These are phyloP conservation scores for Selene dorsalis DNA, from an alignment of 2,797 vertebrate species.

Conservation along the genomic window DNA sequence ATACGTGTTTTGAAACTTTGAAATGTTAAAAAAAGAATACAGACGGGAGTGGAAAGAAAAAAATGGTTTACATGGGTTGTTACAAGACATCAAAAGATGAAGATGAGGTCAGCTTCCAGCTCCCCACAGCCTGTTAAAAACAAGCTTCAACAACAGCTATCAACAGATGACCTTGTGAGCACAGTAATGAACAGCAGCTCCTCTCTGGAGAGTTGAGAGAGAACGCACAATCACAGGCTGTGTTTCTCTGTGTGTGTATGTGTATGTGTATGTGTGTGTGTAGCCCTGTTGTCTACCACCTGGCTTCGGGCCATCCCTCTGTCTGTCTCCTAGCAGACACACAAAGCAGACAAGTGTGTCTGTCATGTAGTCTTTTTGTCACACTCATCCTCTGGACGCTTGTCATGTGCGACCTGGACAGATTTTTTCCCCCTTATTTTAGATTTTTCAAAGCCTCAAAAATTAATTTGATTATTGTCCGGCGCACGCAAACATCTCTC, in stretches of 20 bases:
- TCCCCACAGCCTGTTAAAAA: not conserved
- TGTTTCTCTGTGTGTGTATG: constrained; percentile 26
- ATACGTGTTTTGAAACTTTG: not conserved
- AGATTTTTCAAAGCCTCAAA: not conserved
- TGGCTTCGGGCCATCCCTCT: not conserved
- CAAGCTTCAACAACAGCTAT: constrained; percentile 16
- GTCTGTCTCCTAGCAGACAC: not conserved
- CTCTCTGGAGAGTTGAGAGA: constrained; percentile 22
- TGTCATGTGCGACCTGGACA: constrained; percentile 9
- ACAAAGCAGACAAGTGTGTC: constrained; percentile 6
- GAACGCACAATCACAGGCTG: constrained; percentile 29
- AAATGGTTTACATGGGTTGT: not conserved
- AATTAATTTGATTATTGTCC: constrained; percentile 10
- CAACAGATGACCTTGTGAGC: constrained; percentile 19
- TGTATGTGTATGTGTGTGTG: constrained; percentile 27
- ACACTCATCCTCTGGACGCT: constrained; percentile 3
- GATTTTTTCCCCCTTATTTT: constrained; percentile 1
- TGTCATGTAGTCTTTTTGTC: constrained; percentile 6
- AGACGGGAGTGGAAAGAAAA: no score
- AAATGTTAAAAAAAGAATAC: not conserved
- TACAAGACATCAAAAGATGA: not conserved
- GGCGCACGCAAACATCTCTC: not conserved
- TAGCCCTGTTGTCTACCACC: constrained; percentile 20
- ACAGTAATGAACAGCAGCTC: constrained; percentile 15
- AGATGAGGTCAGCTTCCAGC: not conserved